phyloP scores from a whole-genome alignment of 2,888 invertebrate species.

The Stenolophus ochropezus region DNA sequence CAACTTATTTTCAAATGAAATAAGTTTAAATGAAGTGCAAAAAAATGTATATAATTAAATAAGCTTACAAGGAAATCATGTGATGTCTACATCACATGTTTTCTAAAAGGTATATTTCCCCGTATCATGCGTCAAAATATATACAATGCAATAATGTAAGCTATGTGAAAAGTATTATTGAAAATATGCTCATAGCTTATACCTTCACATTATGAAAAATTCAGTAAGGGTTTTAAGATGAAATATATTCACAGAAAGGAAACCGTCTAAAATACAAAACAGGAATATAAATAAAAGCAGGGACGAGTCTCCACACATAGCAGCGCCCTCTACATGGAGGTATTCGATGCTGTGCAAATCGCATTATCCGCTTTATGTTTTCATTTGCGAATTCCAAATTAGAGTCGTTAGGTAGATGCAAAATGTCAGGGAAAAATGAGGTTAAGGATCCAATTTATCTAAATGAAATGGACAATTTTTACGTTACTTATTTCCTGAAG shows the following conservation, averaged over 20 bases:
- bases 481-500: not conserved
- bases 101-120: too few species aligned
- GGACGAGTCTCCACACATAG: too few species aligned
- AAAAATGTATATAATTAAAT: too few species aligned
- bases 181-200: not conserved
- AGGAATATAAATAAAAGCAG: conserved; percentile 3
- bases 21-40: too few species aligned
- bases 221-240: not conserved
- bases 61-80: too few species aligned
- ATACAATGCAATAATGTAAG: conserved; percentile 6
- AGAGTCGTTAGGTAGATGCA: not conserved
- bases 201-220: conserved; percentile 22
- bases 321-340: too few species aligned
- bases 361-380: not conserved
- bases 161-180: not conserved
- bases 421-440: not conserved
- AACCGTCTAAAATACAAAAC: conserved; percentile 22
- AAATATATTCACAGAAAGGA: not conserved
- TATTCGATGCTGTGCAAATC: not conserved
- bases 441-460: not conserved
- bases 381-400: not conserved
- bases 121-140: not conserved
- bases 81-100: too few species aligned
- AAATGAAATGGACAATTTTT: not conserved
- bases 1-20: too few species aligned